A percentile compares a stretch with the other conserved stretches of the same genome.
Evolutionary conservation across 2,797 vertebrate genomes (phyloP).

Genomic region (Selene dorsalis): DNA sequence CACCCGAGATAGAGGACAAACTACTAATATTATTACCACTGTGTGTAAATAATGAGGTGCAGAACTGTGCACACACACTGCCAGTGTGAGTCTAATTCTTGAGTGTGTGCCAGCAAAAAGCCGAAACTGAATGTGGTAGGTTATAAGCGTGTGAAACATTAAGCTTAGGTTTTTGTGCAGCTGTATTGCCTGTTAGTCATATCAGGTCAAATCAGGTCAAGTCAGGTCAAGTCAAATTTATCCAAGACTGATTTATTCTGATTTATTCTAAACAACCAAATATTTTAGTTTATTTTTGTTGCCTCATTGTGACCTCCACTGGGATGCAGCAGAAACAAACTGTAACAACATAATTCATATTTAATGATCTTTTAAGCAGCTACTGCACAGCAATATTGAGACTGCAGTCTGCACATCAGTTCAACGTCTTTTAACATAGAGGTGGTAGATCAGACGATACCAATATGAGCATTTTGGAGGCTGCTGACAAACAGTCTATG

Average conservation of each 20-base stretch:
- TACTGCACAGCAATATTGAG: background rate
- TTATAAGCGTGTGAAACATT: background rate
- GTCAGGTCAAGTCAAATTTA: too few species aligned
- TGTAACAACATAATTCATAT: background rate
- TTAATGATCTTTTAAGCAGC: background rate
- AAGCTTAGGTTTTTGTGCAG: background rate
- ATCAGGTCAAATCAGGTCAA: too few species aligned
- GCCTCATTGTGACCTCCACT: too few species aligned
- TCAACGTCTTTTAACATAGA: background rate
- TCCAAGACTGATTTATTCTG: too few species aligned
- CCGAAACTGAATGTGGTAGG: too few species aligned
- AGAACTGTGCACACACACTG: too few species aligned
- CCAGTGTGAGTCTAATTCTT: background rate
- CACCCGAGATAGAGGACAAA: background rate
- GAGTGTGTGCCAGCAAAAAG: too few species aligned
- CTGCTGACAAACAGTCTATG: rapidly evolving
- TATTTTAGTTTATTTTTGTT: background rate
- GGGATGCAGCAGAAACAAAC: background rate
- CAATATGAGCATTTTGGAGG: background rate
- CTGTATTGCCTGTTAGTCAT: background rate
- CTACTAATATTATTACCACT: background rate
- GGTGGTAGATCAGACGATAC: background rate
- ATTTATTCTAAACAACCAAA: too few species aligned
- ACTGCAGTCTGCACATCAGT: too few species aligned
- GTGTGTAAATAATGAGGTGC: background rate